Conservation (phyloP, 2,888 invertebrate genomes). For the Reticulitermes lucifugus region DNA sequence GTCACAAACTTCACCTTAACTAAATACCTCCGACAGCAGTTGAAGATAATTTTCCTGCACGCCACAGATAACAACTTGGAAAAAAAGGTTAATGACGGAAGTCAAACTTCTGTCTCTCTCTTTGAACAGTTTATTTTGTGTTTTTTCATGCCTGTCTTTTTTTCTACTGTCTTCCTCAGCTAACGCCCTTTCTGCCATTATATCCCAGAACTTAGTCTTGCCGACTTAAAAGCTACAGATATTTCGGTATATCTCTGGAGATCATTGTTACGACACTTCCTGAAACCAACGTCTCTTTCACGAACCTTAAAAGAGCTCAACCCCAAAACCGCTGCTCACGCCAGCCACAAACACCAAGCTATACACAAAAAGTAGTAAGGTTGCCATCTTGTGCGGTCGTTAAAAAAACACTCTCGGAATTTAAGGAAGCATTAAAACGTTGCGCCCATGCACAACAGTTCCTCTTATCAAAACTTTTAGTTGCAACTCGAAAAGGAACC, state of each 20-base stretch:
- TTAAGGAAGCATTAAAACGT: constrained; percentile 14
- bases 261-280: constrained; percentile 8
- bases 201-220: background rate
- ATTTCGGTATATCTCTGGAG: background rate
- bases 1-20: background rate
- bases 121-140: background rate
- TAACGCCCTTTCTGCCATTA: background rate
- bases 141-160: background rate
- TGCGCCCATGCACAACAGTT: background rate
- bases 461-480: constrained; percentile 3
- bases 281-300: background rate
- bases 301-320: background rate
- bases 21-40: constrained; percentile 8
- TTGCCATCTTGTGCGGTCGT: background rate
- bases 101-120: background rate
- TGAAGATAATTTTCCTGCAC: constrained; percentile 7
- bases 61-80: background rate
- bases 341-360: background rate
- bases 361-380: background rate
- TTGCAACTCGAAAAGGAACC: background rate
- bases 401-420: background rate
- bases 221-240: background rate
- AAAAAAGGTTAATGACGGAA: constrained; percentile 25
- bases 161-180: background rate
- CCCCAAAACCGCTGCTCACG: background rate